Evolutionary conservation across 2,888 invertebrate genomes (phyloP).

Genomic region (Campopleginae sp.): DNA sequence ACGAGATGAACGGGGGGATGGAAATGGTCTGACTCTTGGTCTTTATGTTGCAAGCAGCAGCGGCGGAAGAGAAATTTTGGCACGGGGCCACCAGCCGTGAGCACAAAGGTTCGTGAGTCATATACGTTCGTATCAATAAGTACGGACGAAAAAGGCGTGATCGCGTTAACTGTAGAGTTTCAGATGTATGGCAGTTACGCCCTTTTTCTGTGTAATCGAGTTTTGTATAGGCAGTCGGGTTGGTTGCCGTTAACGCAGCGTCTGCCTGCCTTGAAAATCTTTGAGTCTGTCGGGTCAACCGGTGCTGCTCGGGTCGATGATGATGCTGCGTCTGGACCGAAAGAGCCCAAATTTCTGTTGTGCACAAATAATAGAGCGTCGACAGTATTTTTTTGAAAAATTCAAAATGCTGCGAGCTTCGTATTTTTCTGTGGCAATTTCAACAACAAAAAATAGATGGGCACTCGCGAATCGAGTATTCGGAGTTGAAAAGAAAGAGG

Average conservation of each 20-base stretch:
- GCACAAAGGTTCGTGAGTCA: conserved; percentile 75
- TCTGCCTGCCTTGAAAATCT: conserved; percentile 51
- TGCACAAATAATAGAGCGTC: too few relatives aligned
- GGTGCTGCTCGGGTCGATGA: conserved; percentile 56
- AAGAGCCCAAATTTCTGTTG: conserved; percentile 1
- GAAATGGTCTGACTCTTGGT: conserved; percentile 65
- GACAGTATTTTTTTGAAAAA: too few relatives aligned
- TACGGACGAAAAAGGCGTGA: not conserved
- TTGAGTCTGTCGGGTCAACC: conserved; percentile 56
- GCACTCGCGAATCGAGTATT: too few relatives aligned
- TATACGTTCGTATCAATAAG: not conserved
- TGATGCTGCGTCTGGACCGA: conserved; percentile 58
- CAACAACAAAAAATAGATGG: not conserved
- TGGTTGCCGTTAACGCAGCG: conserved; percentile 52
- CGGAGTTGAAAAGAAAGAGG: too few relatives aligned
- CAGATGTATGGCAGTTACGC: not conserved
- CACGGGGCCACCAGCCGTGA: conserved; percentile 75
- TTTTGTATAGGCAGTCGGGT: conserved; percentile 14
- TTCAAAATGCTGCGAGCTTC: too few relatives aligned
- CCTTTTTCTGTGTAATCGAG: not conserved
- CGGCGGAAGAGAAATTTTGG: conserved; percentile 78
- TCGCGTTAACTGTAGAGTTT: not conserved
- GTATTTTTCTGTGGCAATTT: too few relatives aligned
- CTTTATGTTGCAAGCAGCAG: conserved; percentile 45
- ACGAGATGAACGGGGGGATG: conserved; percentile 60